A percentile compares a stretch with the other conserved stretches of the same genome.
These are phyloP conservation scores for Eleginops maclovinus DNA, from an alignment of 2,113 vertebrate species.

Conservation along the genomic window DNA sequence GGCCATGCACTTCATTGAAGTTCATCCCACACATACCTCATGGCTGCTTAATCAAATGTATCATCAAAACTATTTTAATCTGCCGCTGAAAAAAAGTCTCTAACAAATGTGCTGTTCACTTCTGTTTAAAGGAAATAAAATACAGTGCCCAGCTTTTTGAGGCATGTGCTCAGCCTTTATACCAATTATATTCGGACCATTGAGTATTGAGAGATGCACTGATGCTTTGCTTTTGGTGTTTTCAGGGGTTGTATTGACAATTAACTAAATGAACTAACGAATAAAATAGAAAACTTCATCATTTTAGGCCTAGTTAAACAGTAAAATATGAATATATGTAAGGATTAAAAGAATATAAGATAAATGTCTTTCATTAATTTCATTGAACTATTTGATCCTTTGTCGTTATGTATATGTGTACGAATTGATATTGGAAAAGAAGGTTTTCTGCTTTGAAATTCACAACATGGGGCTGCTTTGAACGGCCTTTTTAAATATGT, in stretches of 20 bases:
- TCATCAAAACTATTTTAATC: not conserved
- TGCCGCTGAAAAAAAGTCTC: not conserved
- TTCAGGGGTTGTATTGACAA: not conserved
- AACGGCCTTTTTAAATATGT: slow-evolving; percentile 51
- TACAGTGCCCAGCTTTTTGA: not conserved
- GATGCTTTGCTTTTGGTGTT: not conserved
- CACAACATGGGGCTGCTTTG: not conserved
- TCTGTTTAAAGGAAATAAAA: not conserved
- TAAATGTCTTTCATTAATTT: not conserved
- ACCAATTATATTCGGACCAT: not conserved
- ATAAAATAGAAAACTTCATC: not conserved
- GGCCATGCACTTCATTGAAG: not conserved
- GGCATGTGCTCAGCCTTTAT: too few relatives aligned
- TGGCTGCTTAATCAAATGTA: not conserved
- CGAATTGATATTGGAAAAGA: not conserved
- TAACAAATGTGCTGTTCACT: not conserved
- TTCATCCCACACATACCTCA: not conserved
- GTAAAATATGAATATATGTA: too few relatives aligned
- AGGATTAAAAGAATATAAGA: not conserved
- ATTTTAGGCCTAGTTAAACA: too few relatives aligned
- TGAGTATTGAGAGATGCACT: not conserved
- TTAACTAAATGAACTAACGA: not conserved
- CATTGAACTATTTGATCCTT: not conserved
- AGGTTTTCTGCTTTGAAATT: slow-evolving; percentile 18
- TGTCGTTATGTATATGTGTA: too few relatives aligned